Conservation (phyloP, 2,888 invertebrate genomes). For the Cephalotes varians region DNA sequence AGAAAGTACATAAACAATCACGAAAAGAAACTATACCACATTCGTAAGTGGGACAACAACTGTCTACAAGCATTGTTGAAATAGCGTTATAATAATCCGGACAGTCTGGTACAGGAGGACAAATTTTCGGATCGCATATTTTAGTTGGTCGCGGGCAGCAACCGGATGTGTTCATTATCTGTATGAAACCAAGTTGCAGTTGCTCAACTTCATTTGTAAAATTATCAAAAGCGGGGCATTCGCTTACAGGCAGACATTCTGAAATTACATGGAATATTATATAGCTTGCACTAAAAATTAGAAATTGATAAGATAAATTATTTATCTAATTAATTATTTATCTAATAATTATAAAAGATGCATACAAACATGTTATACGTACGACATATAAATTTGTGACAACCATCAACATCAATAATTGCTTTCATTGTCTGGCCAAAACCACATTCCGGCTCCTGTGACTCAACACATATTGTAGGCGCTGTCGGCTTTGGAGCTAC, state of each 20-base stretch:
- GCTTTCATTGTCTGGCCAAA: constrained; percentile 91
- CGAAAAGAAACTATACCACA: constrained; percentile 87
- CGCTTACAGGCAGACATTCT: constrained; percentile 92
- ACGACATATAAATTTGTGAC: constrained; percentile 92
- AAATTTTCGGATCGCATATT: constrained; percentile 88
- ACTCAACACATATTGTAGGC: constrained; percentile 87
- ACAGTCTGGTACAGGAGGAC: constrained; percentile 88
- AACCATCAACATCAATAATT: constrained; percentile 89
- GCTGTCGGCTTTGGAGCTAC: constrained; percentile 86
- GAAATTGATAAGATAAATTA: constrained; percentile 57
- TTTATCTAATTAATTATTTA: no score
- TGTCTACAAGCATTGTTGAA: constrained; percentile 77
- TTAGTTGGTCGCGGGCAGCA: constrained; percentile 90
- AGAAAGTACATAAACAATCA: background rate
- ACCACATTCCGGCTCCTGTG: constrained; percentile 90
- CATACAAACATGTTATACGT: constrained; percentile 72
- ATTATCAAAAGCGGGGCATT: constrained; percentile 87
- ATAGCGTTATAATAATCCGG: constrained; percentile 87
- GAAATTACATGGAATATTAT: constrained; percentile 33
- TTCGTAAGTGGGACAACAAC: constrained; percentile 90
- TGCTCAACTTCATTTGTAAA: constrained; percentile 85
- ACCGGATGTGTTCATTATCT: constrained; percentile 88
- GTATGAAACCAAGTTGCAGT: constrained; percentile 89
- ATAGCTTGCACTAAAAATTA: constrained; percentile 22
- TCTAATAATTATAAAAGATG: background rate